Conservation (phyloP, 37 sponge, comb jelly and placozoan species). For the Geodia barretti region DNA sequence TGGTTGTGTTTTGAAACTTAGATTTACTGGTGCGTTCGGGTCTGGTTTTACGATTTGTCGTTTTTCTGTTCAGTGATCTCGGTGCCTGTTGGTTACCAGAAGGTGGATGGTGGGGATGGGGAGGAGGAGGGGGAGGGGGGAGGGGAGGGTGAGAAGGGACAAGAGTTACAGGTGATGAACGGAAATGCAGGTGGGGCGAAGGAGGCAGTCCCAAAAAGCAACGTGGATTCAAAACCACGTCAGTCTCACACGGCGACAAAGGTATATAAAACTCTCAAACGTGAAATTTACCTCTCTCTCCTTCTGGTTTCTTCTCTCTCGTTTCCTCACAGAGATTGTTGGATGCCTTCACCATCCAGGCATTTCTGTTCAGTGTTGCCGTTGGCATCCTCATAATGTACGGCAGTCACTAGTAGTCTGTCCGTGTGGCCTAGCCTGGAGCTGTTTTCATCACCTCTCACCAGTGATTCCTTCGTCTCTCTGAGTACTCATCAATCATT, state of each 20-base stretch:
- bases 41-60: neutral
- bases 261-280: neutral
- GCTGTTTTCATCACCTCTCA: too few species aligned
- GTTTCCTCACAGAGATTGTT: neutral
- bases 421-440: too few species aligned
- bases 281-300: too few species aligned
- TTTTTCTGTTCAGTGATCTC: neutral
- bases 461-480: too few species aligned
- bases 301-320: neutral
- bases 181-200: neutral
- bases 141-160: neutral
- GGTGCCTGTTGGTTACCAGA: conserved; percentile 41
- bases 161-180: conserved; percentile 21
- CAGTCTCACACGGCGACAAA: neutral
- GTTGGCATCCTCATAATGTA: neutral
- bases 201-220: neutral
- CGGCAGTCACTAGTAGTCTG: neutral
- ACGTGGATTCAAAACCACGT: neutral
- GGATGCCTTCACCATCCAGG: neutral
- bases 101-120: conserved; percentile 32
- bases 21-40: neutral
- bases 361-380: neutral
- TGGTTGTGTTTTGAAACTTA: too few species aligned
- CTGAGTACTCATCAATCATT: too few species aligned
- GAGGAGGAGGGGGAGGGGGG: conserved; percentile 30